Conservation (phyloP, 2,888 invertebrate species). For the Harpalus rufipes region DNA sequence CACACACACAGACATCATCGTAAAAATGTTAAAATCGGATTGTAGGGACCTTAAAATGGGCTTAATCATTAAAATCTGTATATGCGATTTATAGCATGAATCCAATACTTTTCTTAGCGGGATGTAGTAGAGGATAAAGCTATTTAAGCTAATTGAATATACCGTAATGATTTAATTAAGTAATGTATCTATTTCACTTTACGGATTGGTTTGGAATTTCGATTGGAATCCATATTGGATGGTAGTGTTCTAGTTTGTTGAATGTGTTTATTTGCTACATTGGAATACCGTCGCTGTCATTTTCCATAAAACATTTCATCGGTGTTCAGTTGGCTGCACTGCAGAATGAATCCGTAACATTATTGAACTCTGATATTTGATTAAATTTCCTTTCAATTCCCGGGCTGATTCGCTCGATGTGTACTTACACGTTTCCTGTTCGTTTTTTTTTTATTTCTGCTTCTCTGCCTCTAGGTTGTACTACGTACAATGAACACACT, state of each 20-base stretch:
- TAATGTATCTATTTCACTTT: no score
- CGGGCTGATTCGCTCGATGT: slow-evolving; percentile 52
- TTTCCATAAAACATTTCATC: slow-evolving; percentile 58
- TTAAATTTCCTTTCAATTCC: slow-evolving; percentile 64
- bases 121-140: no score
- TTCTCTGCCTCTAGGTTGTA: background rate
- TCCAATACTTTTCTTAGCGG: no score
- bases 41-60: no score
- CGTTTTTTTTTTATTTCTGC: slow-evolving; percentile 42
- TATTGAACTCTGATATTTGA: slow-evolving; percentile 65
- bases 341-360: slow-evolving; percentile 62
- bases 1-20: no score
- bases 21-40: no score
- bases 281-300: slow-evolving; percentile 46
- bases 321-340: slow-evolving; percentile 20
- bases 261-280: background rate
- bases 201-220: no score
- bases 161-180: no score
- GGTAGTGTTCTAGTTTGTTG: background rate
- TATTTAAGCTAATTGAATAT: no score
- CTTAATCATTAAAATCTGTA: no score
- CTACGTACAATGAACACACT: slow-evolving; percentile 57
- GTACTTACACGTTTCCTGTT: slow-evolving; percentile 54
- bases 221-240: background rate
- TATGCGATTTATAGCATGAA: no score